Conservation (phyloP, 2,797 vertebrate genomes). For the Ambastaia sidthimunki region DNA sequence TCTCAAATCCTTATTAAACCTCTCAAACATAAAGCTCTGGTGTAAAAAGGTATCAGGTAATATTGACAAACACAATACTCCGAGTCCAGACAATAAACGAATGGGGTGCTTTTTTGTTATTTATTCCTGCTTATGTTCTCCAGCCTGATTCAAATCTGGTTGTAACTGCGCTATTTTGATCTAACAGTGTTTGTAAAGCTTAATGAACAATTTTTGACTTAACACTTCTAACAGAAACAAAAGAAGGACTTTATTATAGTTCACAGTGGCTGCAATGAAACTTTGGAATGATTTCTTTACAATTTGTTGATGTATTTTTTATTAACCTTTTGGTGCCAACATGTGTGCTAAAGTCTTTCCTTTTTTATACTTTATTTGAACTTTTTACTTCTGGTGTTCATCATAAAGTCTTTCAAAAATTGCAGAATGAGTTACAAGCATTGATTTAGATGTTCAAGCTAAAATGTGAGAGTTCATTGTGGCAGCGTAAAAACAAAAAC, state of each 20-base stretch:
- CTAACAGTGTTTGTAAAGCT: slow-evolving; percentile 21
- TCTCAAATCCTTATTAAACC: slow-evolving; percentile 23
- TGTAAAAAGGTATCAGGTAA: slow-evolving; percentile 28
- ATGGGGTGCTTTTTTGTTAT: slow-evolving; percentile 37
- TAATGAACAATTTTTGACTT: background rate
- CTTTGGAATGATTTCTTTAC: slow-evolving; percentile 13
- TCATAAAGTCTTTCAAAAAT: background rate
- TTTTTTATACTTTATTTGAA: slow-evolving; percentile 33
- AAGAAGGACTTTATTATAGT: background rate
- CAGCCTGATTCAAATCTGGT: slow-evolving; percentile 5
- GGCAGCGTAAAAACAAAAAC: background rate
- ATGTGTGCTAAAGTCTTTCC: slow-evolving; percentile 35
- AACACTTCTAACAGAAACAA: slow-evolving; percentile 1
- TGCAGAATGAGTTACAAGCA: slow-evolving; percentile 4
- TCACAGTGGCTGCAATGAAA: slow-evolving; percentile 4
- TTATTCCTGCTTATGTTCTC: slow-evolving; percentile 42
- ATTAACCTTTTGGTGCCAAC: slow-evolving; percentile 28
- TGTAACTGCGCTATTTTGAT: slow-evolving; percentile 13
- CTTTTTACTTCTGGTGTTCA: slow-evolving; percentile 34
- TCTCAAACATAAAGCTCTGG: background rate
- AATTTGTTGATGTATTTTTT: background rate
- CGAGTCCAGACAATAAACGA: slow-evolving; percentile 23
- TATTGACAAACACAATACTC: slow-evolving; percentile 25
- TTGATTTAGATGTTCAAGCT: slow-evolving; percentile 7
- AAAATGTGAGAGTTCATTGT: slow-evolving; percentile 1